phyloP scores from a whole-genome alignment of 2,888 invertebrate genomes.

The Heteropelma amictum region DNA sequence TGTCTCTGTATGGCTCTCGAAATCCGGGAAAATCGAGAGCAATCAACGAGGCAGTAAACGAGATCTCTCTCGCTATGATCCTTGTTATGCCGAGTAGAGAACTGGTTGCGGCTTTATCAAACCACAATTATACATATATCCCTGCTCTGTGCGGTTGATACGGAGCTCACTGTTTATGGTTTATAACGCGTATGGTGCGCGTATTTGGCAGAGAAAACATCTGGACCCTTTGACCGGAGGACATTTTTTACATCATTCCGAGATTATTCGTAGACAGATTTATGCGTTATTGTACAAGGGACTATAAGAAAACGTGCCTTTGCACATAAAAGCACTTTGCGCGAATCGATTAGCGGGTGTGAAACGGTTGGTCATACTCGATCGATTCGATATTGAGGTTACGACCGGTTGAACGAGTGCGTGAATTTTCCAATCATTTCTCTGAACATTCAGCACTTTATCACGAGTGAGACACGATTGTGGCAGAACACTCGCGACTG shows the following conservation, averaged over 20 bases:
- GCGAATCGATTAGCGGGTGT: conserved; percentile 31
- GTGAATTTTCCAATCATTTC: background rate
- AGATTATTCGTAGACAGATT: background rate
- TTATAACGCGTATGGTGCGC: conserved; percentile 16
- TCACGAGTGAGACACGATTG: background rate
- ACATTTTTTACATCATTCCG: conserved; percentile 8
- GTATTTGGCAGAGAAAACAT: background rate
- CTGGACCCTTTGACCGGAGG: conserved; percentile 29
- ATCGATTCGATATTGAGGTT: conserved; percentile 14
- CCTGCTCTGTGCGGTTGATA: background rate
- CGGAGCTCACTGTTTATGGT: background rate
- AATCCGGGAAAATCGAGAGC: conserved; percentile 37
- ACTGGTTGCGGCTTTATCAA: conserved; percentile 52
- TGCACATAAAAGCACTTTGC: background rate
- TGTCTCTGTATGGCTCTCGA: conserved; percentile 10
- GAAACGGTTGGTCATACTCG: conserved; percentile 27
- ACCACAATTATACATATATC: conserved; percentile 7
- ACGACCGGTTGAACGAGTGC: background rate
- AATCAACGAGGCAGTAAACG: conserved; percentile 47
- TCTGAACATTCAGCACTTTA: background rate
- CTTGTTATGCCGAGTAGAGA: conserved; percentile 12
- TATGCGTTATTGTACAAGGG: background rate
- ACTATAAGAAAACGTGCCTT: background rate
- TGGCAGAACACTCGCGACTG: too few relatives aligned
- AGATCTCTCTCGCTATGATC: conserved; percentile 13